Base-by-base conservation (phyloP, 1,140 invertebrate species). In the Asbolus verrucosus region DNA sequence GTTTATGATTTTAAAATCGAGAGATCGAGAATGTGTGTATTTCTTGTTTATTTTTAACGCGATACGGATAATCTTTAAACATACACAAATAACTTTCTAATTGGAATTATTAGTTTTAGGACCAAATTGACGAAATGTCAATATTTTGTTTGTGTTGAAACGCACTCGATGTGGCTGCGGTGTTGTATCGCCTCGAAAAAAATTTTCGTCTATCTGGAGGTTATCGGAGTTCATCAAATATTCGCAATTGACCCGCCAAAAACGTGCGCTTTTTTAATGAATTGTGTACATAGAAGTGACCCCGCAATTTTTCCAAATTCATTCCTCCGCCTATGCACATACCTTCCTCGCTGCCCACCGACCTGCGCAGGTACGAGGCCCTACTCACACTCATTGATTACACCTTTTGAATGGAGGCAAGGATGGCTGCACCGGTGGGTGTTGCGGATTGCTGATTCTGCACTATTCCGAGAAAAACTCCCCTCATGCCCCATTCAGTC, bases 1-100 rank as follows among this genome's bases (percentile, higher is more conserved):
- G 9, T 30, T 30, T 30, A 36, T n/a, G 33, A 54, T 54, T 54
- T 21, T 11, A 54, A 27, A 50, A 50, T 50, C 15, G 43, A 50
- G 43, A 18, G 43, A 54, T 54, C 27, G 33, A 6, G 33, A 3
- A 8, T 27, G 5, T 36, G 46, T 54, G 24, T 54, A 54, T 54
- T 54, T 54, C 27, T 36, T 36, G 46, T 54, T 54, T 54, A 54
- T 54, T 54, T 54, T 54, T 54, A 27, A 54, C 46, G 21, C 21
- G 46, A 54, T 54, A 54, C 21, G 46, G 46, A 27, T 54, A 54
- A 54, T 54, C 46, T 54, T 21, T 14, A 18, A 9, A 27, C 21
- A 54, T 11, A 54, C 46, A 54, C 46, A 54, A 54, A 54, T 54
- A 54, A 27, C 46, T 54, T 54, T 54, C 46, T 54, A 54, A 54